Evolutionary conservation across 2,888 invertebrate species (phyloP).

Genomic region (Protonemura montana): DNA sequence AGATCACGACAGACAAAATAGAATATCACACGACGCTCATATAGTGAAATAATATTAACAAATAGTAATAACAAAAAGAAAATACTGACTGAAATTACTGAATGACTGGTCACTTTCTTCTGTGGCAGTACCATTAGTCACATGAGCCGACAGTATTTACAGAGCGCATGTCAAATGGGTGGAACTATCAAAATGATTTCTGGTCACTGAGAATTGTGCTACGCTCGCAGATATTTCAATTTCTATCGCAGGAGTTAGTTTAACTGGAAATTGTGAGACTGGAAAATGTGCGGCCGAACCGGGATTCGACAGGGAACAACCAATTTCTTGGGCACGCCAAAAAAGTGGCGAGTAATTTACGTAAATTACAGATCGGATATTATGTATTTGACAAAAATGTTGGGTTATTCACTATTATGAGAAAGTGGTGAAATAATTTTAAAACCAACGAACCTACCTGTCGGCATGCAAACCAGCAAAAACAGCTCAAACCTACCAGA

Average conservation of each 20-base stretch:
- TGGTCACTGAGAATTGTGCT: background rate
- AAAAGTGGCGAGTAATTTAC: too few relatives aligned
- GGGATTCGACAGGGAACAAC: too few relatives aligned
- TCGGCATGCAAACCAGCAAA: too few relatives aligned
- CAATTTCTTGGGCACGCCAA: too few relatives aligned
- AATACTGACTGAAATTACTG: constrained; percentile 64
- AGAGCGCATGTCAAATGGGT: background rate
- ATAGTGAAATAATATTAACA: constrained; percentile 25
- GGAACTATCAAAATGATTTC: background rate
- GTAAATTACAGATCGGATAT: too few relatives aligned
- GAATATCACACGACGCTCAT: constrained; percentile 25
- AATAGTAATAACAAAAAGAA: constrained; percentile 15
- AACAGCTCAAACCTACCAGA: too few relatives aligned
- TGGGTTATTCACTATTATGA: too few relatives aligned
- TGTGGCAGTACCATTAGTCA: constrained; percentile 53
- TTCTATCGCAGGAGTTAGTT: background rate
- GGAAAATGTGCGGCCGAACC: too few relatives aligned
- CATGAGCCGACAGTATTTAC: constrained; percentile 35
- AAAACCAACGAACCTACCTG: too few relatives aligned
- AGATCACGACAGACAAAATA: constrained; percentile 15
- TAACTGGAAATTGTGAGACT: too few relatives aligned
- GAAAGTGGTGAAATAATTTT: too few relatives aligned
- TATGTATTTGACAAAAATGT: too few relatives aligned
- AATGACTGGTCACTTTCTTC: constrained; percentile 69
- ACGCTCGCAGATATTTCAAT: background rate